These are phyloP conservation scores for Oxyura jamaicensis DNA, from an alignment of 2,113 vertebrate species.

Conservation along the genomic window DNA sequence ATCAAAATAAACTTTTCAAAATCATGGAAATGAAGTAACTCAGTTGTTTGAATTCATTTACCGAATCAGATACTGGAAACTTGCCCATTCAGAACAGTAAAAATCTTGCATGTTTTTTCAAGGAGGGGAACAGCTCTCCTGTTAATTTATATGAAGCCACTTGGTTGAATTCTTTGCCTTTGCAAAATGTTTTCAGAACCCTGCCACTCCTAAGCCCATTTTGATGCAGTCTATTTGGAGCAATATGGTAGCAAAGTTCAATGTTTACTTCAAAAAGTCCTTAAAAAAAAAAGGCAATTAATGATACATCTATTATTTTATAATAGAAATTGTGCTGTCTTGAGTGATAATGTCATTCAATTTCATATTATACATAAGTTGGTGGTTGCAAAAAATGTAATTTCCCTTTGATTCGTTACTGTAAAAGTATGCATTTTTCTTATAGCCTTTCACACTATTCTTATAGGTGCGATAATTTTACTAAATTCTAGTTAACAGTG, in stretches of 20 bases:
- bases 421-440: slow-evolving; percentile 27
- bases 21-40: background rate
- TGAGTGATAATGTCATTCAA: slow-evolving; percentile 29
- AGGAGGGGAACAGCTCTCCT: background rate
- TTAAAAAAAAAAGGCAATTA: background rate
- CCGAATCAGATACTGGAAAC: background rate
- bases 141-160: background rate
- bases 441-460: background rate
- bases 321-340: slow-evolving; percentile 4
- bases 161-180: background rate
- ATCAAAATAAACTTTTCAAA: background rate
- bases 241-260: background rate
- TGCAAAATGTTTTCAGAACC: background rate
- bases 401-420: slow-evolving; percentile 35
- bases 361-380: slow-evolving; percentile 41
- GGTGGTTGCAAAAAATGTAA: slow-evolving; percentile 32
- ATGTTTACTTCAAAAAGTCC: background rate
- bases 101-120: background rate
- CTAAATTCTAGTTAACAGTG: slow-evolving; percentile 39
- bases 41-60: background rate
- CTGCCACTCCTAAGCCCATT: background rate
- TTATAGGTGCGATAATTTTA: slow-evolving; percentile 26
- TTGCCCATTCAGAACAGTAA: background rate
- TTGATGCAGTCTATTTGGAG: background rate
- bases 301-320: slow-evolving; percentile 13